Evolutionary conservation across 2,888 invertebrate genomes (phyloP).

Genomic region (Agrochola macilenta): DNA sequence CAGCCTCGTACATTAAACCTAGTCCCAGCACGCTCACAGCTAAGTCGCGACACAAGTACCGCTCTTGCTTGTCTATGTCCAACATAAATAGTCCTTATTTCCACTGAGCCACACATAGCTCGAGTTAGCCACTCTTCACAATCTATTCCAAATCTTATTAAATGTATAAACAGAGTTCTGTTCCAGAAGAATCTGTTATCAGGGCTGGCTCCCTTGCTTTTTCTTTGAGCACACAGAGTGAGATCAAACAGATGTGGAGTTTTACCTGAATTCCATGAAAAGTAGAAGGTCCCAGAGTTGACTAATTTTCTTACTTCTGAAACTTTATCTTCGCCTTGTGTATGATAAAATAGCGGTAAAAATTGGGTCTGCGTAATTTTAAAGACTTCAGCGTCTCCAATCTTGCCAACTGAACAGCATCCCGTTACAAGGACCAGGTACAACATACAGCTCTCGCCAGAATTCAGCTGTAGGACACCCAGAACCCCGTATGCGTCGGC

Average conservation of each 20-base stretch:
- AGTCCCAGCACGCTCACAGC: slow-evolving; percentile 99
- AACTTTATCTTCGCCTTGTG: slow-evolving; percentile 91
- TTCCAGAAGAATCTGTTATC: slow-evolving; percentile 99
- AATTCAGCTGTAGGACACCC: slow-evolving; percentile 97
- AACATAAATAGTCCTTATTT: slow-evolving; percentile 99
- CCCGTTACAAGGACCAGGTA: slow-evolving; percentile 98
- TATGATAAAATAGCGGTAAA: slow-evolving; percentile 95
- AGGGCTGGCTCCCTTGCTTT: slow-evolving; percentile 94
- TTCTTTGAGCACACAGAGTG: slow-evolving; percentile 97
- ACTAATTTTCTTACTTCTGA: slow-evolving; percentile 95
- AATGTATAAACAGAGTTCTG: slow-evolving; percentile 97
- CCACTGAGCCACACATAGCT: slow-evolving; percentile 99
- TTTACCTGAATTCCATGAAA: slow-evolving; percentile 94
- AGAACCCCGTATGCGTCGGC: slow-evolving; percentile 98
- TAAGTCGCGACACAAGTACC: slow-evolving; percentile 98
- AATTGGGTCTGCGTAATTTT: slow-evolving; percentile 98
- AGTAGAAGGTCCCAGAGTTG: slow-evolving; percentile 99
- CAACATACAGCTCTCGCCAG: slow-evolving; percentile 95
- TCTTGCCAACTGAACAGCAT: slow-evolving; percentile 98
- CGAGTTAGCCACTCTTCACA: slow-evolving; percentile 97
- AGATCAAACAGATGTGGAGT: slow-evolving; percentile 94
- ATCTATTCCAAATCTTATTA: slow-evolving; percentile 97
- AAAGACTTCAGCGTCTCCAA: slow-evolving; percentile 98
- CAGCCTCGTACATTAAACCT: slow-evolving; percentile 99
- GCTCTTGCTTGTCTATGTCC: slow-evolving; percentile 98